These are phyloP conservation scores for Climacteris rufus DNA, from an alignment of 2,113 vertebrate species.

Conservation along the genomic window DNA sequence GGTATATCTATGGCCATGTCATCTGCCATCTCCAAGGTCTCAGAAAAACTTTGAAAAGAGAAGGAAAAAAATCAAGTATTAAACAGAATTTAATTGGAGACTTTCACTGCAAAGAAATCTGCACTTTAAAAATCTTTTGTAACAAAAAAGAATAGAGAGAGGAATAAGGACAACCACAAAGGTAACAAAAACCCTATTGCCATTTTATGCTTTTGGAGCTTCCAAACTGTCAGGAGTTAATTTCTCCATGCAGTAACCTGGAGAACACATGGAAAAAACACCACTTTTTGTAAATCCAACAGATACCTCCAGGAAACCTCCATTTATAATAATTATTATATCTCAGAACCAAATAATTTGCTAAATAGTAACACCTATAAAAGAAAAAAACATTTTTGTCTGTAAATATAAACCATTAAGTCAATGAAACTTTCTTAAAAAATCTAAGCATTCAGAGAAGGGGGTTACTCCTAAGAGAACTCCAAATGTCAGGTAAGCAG, in stretches of 20 bases:
- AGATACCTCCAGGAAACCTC: background rate
- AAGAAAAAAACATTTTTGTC: background rate
- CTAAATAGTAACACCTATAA: background rate
- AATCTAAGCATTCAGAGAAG: background rate
- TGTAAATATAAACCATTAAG: background rate
- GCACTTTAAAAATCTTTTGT: background rate
- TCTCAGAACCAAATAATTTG: background rate
- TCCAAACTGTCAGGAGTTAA: background rate
- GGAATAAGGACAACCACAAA: background rate
- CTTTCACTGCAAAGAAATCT: background rate
- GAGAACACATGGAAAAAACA: background rate
- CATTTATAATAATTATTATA: background rate
- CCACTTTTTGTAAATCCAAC: background rate
- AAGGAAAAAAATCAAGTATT: background rate
- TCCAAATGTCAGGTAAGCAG: background rate
- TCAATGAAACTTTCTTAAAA: background rate
- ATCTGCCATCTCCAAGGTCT: conserved; percentile 92
- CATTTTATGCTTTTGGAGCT: background rate
- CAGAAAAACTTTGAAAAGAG: conserved; percentile 79
- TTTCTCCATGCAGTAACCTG: background rate
- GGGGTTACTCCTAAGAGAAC: background rate
- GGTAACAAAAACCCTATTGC: background rate
- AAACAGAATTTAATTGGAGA: background rate
- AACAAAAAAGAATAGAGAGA: background rate
- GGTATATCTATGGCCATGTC: conserved; percentile 99